phyloP scores from a whole-genome alignment of 2,888 invertebrate genomes.

The Folsomia manolachei region DNA sequence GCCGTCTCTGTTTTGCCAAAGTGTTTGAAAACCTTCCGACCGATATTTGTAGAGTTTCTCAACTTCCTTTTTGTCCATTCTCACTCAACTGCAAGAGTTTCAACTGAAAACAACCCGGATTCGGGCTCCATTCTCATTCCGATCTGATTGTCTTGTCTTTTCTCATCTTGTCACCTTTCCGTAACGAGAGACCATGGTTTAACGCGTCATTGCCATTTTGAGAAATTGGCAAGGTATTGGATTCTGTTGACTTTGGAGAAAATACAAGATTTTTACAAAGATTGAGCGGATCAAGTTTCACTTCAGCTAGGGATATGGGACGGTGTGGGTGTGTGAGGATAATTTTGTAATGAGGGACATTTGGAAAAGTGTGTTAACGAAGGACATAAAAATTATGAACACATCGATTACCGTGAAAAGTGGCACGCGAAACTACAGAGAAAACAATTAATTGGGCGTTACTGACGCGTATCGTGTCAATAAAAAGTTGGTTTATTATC shows the following conservation, averaged over 20 bases:
- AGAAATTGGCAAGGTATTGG: background rate
- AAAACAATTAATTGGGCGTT: background rate
- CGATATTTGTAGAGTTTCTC: too few species aligned
- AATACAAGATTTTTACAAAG: too few species aligned
- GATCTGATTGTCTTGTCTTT: background rate
- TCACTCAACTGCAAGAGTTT: background rate
- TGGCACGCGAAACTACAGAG: background rate
- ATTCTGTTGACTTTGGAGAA: background rate
- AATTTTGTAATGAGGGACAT: background rate
- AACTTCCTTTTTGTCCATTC: background rate
- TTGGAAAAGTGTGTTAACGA: background rate
- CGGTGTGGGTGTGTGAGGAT: background rate
- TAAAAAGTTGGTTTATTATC: background rate
- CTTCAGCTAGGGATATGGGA: background rate
- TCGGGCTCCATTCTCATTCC: background rate
- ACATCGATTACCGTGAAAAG: background rate
- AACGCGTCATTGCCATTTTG: background rate
- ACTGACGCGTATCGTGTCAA: background rate
- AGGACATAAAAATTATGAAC: background rate
- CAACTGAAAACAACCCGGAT: background rate
- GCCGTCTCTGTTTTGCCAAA: too few species aligned
- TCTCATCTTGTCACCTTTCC: background rate
- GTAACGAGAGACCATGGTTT: background rate
- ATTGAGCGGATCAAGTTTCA: background rate
- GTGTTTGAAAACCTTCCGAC: too few species aligned